phyloP scores from a whole-genome alignment of 2,888 invertebrate genomes.

The Liposcelis brunnea region DNA sequence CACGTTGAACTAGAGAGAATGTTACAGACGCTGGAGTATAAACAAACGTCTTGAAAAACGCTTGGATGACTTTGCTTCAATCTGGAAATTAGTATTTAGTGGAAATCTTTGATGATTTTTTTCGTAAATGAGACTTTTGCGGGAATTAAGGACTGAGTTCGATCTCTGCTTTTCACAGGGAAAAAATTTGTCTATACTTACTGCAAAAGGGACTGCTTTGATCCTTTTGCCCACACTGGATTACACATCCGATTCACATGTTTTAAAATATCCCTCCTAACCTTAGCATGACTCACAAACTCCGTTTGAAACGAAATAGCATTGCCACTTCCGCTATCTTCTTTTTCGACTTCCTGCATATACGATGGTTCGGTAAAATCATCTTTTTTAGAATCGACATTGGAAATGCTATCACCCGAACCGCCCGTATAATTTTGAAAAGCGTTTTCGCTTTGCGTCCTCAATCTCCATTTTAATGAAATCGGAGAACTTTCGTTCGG shows the following conservation, averaged over 20 bases:
- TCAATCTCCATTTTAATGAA: conserved; percentile 5
- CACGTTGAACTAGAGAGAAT: conserved; percentile 63
- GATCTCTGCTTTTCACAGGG: too few species aligned
- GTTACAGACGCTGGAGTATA: conserved; percentile 81
- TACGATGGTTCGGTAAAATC: neutral
- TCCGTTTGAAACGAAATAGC: too few species aligned
- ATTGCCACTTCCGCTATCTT: too few species aligned
- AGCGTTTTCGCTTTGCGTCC: neutral
- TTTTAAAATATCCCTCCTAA: conserved; percentile 44
- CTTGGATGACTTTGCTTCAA: conserved; percentile 35
- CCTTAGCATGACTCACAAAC: conserved; percentile 17
- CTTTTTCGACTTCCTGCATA: neutral
- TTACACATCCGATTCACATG: conserved; percentile 59
- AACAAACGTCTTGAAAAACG: conserved; percentile 59
- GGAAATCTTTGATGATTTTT: too few species aligned
- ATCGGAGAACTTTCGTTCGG: conserved; percentile 10
- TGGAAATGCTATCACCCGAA: conserved; percentile 2
- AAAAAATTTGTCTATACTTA: conserved; percentile 22
- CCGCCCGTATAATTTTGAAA: neutral
- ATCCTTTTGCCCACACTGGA: conserved; percentile 60
- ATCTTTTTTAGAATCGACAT: neutral
- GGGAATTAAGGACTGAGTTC: too few species aligned
- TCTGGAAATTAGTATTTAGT: conserved; percentile 19
- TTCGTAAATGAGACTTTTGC: too few species aligned
- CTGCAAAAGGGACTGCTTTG: conserved; percentile 61